Evolutionary conservation across 1,140 invertebrate species (phyloP), one percentile per base, ranked within the genome.

Genomic region (Pachypeltis micranthus): DNA sequence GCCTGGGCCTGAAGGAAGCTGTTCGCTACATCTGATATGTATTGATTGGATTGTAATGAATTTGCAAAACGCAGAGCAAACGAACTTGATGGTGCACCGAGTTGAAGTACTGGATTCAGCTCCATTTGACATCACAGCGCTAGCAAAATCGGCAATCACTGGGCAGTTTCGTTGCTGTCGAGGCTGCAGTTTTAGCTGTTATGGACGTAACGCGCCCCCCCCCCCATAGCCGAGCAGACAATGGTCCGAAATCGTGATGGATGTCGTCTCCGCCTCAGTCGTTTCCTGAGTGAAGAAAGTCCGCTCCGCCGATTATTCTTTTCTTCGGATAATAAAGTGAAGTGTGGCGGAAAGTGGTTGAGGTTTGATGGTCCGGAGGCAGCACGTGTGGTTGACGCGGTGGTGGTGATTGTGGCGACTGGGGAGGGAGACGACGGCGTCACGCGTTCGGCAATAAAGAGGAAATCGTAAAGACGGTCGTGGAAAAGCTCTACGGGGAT

Each of bases 321-420:
- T n/a, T 39, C 34, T 10, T 4, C n/a, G n/a, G 57, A 31, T 27
- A 59, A n/a, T 59, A 59, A 59, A 59, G 57, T 59, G 57, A 59
- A 59, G 57, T 34, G 57, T 31, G n/a, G n/a, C 25, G 25, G 57
- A 47, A 59, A 28, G 57, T 29, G 26, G n/a, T 28, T n/a, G 57
- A 19, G 28, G 57, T 59, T 59, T 59, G 57, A 59, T 59, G 57
- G 29, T 28, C 57, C n/a, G 57, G 31, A 26, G 25, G n/a, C 28
- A 26, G 57, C 57, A 59, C 57, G 28, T 23, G 29, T 31, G 57
- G 16, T n/a, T 28, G 57, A 16, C 28, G 14, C 57, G n/a, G 57
- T 29, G 26, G 2, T 3, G 14, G 44, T 47, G 44, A 23, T 23
- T 23, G 44, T n/a, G 24, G 44, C n/a, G 44, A 19, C 24, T 39